These are phyloP conservation scores for Orthosia gothica DNA, from an alignment of 2,888 invertebrate species.

Conservation along the genomic window DNA sequence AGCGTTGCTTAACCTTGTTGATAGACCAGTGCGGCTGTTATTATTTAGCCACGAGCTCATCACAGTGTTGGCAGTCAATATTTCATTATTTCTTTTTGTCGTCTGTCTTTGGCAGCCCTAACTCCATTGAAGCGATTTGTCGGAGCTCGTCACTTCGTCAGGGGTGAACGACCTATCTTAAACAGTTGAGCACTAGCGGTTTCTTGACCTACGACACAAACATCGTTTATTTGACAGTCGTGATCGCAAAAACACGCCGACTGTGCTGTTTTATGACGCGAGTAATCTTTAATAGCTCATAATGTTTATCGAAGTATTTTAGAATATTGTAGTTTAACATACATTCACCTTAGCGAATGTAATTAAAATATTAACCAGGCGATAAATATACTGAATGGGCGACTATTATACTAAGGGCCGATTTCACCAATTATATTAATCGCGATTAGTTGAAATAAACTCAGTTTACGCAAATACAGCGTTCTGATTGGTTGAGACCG, in stretches of 20 bases:
- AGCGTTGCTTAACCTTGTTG: too few species aligned
- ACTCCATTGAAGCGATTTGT: conserved; percentile 67
- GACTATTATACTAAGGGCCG: too few species aligned
- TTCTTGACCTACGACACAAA: conserved; percentile 75
- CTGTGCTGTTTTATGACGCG: conserved; percentile 24
- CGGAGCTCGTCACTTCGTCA: conserved; percentile 53
- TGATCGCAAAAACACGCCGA: conserved; percentile 63
- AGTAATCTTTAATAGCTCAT: conserved; percentile 10
- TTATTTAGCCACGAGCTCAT: too few species aligned
- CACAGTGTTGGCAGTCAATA: background rate
- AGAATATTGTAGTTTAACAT: too few species aligned
- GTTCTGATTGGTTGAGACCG: too few species aligned
- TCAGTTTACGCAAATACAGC: too few species aligned
- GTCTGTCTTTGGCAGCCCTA: conserved; percentile 13
- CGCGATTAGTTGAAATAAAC: too few species aligned
- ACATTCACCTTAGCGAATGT: too few species aligned
- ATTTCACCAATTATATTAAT: too few species aligned
- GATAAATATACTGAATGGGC: too few species aligned
- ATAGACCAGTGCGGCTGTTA: too few species aligned
- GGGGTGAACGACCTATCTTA: conserved; percentile 77
- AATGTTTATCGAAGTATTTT: background rate
- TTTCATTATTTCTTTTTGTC: background rate
- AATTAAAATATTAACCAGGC: background rate
- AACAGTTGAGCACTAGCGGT: conserved; percentile 73
- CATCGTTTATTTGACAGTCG: conserved; percentile 73